phyloP scores from a whole-genome alignment of 1,140 invertebrate species.

The Macrobrachium rosenbergii region DNA sequence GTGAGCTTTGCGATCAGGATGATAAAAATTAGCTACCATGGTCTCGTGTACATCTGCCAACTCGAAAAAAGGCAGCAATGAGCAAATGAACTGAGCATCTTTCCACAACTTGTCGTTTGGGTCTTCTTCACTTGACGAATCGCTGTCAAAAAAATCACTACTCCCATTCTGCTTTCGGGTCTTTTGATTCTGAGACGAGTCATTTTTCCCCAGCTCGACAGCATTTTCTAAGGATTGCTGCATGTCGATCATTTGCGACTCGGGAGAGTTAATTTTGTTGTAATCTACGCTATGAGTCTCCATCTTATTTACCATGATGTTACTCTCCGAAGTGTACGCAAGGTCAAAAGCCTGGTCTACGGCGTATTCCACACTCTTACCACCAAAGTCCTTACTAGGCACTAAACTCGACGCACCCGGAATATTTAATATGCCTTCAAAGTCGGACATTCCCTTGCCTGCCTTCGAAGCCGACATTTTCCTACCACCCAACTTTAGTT shows the following conservation, averaged over 20 bases:
- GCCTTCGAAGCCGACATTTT: neutral
- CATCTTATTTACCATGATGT: no score
- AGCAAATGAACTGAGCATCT: slow-evolving; percentile 53
- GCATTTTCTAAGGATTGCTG: neutral
- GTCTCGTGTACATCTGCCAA: slow-evolving; percentile 46
- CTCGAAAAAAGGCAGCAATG: slow-evolving; percentile 41
- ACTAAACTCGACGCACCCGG: no score
- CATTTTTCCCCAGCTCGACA: neutral
- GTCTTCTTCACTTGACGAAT: neutral
- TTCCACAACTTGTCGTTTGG: slow-evolving; percentile 22
- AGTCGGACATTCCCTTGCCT: neutral
- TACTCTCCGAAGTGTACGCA: no score
- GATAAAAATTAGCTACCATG: slow-evolving; percentile 44
- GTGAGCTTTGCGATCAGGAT: slow-evolving; percentile 43
- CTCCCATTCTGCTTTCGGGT: slow-evolving; percentile 23
- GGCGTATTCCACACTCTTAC: no score
- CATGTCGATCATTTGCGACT: no score
- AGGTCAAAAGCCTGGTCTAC: no score
- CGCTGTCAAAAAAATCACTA: neutral
- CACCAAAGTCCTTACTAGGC: no score
- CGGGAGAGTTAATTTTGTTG: no score
- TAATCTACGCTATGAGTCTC: no score
- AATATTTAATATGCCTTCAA: neutral
- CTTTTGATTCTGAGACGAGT: neutral
- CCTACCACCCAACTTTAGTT: neutral